These are phyloP conservation scores for Corynorhinus townsendii DNA, from an alignment of 2,113 vertebrate genomes.

Conservation along the genomic window DNA sequence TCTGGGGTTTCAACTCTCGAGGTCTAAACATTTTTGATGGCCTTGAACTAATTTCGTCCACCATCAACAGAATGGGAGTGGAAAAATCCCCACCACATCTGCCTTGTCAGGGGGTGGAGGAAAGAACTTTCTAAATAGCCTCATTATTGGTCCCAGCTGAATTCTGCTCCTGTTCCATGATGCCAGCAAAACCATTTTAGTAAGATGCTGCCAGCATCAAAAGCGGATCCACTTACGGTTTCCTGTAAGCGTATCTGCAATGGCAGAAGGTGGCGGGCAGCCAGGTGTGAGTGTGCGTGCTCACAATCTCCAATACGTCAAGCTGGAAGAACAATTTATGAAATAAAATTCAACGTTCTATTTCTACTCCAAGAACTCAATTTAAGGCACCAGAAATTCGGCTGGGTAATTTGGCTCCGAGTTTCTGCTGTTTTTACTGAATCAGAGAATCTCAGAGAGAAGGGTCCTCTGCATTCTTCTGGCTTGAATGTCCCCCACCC, in stretches of 20 bases:
- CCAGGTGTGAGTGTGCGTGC: constrained; percentile 71
- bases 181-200: constrained; percentile 76
- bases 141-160: constrained; percentile 76
- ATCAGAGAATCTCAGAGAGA: constrained; percentile 41
- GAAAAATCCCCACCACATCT: constrained; percentile 74
- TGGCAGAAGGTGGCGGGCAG: constrained; percentile 74
- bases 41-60: constrained; percentile 72
- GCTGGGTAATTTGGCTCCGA: constrained; percentile 39
- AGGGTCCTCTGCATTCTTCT: constrained; percentile 21
- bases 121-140: constrained; percentile 74
- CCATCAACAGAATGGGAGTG: constrained; percentile 59
- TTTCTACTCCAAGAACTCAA: constrained; percentile 70
- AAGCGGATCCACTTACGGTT: constrained; percentile 72
- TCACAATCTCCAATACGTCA: constrained; percentile 74
- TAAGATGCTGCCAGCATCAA: constrained; percentile 73
- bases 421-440: constrained; percentile 43
- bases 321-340: constrained; percentile 70
- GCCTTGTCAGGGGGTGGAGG: constrained; percentile 71
- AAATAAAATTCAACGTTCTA: constrained; percentile 71
- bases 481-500: not conserved
- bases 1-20: constrained; percentile 51
- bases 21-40: constrained; percentile 67
- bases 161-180: constrained; percentile 73
- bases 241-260: constrained; percentile 76
- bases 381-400: constrained; percentile 63